phyloP scores from a whole-genome alignment of 2,797 vertebrate species.

The Microtus californicus region DNA sequence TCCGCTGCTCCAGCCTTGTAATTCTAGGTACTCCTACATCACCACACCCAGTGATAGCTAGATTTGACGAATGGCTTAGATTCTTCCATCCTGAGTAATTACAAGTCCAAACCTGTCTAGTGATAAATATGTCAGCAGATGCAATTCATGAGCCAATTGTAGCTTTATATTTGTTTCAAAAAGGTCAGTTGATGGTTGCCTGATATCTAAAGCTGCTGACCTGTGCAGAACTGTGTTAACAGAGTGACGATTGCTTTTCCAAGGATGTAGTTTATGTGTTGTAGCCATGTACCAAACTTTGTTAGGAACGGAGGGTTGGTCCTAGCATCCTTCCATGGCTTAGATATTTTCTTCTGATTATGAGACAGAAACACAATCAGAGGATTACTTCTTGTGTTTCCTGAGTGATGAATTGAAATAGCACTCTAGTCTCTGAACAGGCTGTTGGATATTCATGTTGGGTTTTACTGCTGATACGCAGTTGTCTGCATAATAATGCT shows the following conservation, averaged over 20 bases:
- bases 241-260: neutral
- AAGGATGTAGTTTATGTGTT: neutral
- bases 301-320: neutral
- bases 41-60: neutral
- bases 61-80: neutral
- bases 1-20: neutral
- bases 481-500: neutral
- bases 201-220: neutral
- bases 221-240: neutral
- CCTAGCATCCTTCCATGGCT: neutral
- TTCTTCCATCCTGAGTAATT: constrained; percentile 10
- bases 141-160: neutral
- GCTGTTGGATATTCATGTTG: neutral
- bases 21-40: neutral
- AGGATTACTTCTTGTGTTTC: neutral
- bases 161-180: constrained; percentile 13
- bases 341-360: constrained; percentile 55
- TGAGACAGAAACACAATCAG: constrained; percentile 47
- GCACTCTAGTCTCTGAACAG: neutral
- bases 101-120: neutral
- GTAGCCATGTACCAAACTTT: neutral
- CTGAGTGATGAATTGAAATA: constrained; percentile 7
- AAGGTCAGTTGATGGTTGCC: neutral
- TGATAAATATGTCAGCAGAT: constrained; percentile 27
- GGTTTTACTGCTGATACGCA: neutral